phyloP scores from a whole-genome alignment of 1,140 invertebrate species.

The Lordiphosa mommai region DNA sequence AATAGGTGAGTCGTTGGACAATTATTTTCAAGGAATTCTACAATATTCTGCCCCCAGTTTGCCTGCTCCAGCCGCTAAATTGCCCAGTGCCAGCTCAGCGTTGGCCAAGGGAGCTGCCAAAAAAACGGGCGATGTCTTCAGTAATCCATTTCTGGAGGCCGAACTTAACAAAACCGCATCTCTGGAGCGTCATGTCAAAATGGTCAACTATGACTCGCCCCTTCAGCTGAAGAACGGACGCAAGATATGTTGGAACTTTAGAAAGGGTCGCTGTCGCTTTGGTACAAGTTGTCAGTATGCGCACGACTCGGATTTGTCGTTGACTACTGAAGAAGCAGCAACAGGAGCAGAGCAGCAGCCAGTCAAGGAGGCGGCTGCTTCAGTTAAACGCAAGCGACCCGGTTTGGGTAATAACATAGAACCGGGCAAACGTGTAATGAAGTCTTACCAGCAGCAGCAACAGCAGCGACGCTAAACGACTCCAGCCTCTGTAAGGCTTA shows the following conservation, averaged over 20 bases:
- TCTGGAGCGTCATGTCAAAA: constrained; percentile 96
- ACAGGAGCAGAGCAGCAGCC: neutral
- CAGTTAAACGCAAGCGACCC: constrained; percentile 85
- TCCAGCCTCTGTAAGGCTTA: constrained; percentile 50
- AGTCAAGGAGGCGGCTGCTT: neutral
- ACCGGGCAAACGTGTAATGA: constrained; percentile 92
- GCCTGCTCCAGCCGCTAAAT: constrained; percentile 1
- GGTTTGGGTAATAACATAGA: constrained; percentile 88
- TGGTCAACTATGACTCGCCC: constrained; percentile 88
- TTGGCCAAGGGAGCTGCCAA: constrained; percentile 41
- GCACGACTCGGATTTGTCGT: constrained; percentile 90
- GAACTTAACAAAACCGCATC: constrained; percentile 92
- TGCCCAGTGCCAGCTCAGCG: constrained; percentile 59
- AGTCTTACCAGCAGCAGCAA: constrained; percentile 82
- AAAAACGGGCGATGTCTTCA: constrained; percentile 84
- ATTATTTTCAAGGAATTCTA: constrained; percentile 1
- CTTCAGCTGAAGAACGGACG: constrained; percentile 90
- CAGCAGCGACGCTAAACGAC: constrained; percentile 50
- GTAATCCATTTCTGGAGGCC: constrained; percentile 93
- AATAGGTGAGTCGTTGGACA: neutral
- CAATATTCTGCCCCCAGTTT: neutral
- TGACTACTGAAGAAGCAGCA: constrained; percentile 1
- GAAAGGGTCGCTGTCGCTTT: constrained; percentile 93
- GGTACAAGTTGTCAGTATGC: constrained; percentile 95
- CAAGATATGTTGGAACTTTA: constrained; percentile 96